These are phyloP conservation scores for Gallinago nigripennis DNA, from an alignment of 2,797 vertebrate genomes.

Conservation along the genomic window DNA sequence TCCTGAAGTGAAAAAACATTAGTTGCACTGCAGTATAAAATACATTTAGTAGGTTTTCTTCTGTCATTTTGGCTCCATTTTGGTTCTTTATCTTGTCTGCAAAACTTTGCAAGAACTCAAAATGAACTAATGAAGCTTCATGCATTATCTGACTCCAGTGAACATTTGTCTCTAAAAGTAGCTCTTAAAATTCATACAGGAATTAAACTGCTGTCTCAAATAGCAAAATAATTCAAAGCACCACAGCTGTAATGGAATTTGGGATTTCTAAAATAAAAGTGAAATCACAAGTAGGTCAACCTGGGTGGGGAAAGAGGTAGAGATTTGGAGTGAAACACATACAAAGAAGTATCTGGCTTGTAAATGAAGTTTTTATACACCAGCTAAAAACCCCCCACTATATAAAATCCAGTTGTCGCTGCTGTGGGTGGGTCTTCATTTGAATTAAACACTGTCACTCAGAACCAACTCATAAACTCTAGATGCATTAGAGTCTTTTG, in stretches of 20 bases:
- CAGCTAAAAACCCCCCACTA: background rate
- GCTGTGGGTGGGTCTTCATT: background rate
- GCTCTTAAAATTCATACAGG: background rate
- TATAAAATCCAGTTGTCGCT: background rate
- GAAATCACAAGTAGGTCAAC: background rate
- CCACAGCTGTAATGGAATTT: background rate
- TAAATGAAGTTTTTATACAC: background rate
- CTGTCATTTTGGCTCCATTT: background rate
- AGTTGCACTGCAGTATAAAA: background rate
- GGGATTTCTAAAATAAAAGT: background rate
- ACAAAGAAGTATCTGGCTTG: background rate
- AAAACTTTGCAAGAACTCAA: background rate
- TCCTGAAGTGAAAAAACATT: background rate
- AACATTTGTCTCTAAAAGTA: background rate
- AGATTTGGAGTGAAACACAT: background rate
- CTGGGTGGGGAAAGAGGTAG: background rate
- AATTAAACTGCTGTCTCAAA: background rate
- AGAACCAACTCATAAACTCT: background rate
- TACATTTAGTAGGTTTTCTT: background rate
- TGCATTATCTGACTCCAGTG: background rate
- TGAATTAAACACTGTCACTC: background rate
- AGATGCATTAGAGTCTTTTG: background rate
- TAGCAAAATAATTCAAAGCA: background rate
- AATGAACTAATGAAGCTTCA: background rate
- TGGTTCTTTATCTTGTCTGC: background rate